Base-by-base conservation (phyloP, 2,888 invertebrate species). In the Latheticus oryzae region DNA sequence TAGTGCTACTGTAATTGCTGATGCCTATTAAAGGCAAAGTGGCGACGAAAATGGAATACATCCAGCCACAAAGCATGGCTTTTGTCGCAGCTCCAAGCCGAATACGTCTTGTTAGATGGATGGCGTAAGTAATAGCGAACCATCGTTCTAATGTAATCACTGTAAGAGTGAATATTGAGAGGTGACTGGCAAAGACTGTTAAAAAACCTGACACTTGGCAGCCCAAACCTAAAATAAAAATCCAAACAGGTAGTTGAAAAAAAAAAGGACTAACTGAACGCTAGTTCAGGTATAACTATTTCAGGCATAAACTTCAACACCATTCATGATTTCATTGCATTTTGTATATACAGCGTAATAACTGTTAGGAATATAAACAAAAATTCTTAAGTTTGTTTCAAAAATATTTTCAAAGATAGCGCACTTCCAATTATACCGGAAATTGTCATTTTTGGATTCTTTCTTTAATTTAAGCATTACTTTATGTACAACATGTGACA, bases 201-300 rank as follows among this genome's bases (percentile, higher is more conserved):
- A 95, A 79, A 74, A 95, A 94, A 0, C 95, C 95, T 0, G 94
- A 93, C 4, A 91, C 83, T 73, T 90, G 86, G 76, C 95, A 95
- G 0, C 95, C 94, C 32, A 86, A 76, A 43, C 91, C 89, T 78
- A 26, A 26, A 42, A 12, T 4, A 32, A 2, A 32, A n/a, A 26
- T n/a, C 3, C 2, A 24, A 24, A 3, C 1, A n/a, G 2, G 7
- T 1, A n/a, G 2, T 24, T 24, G 2, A 24, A 24, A 24, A 3
- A n/a, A n/a, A n/a, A n/a, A n/a, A n/a, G n/a, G n/a, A n/a, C n/a
- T n/a, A n/a, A n/a, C n/a, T n/a, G n/a, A n/a, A n/a, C n/a, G n/a
- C n/a, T n/a, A n/a, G n/a, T n/a, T n/a, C n/a, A n/a, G n/a, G n/a
- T n/a, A n/a, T n/a, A n/a, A n/a, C n/a, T n/a, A n/a, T n/a, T n/a